Evolutionary conservation across 2,797 vertebrate species (phyloP).

Genomic region (Epinephelus malabaricus): DNA sequence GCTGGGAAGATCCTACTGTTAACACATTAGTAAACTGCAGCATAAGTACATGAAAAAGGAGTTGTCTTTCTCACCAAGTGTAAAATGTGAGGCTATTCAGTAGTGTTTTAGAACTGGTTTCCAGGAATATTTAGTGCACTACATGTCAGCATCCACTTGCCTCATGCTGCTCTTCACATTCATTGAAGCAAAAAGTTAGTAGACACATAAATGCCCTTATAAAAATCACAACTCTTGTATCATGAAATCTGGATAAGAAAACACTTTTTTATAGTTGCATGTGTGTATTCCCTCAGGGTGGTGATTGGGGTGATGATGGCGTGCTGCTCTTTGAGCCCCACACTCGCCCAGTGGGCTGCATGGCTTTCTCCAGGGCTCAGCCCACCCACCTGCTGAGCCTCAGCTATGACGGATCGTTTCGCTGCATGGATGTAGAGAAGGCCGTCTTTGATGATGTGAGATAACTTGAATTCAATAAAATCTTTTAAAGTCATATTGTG

Average conservation of each 20-base stretch:
- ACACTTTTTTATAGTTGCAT: background rate
- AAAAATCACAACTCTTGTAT: background rate
- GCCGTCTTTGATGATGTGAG: constrained; percentile 91
- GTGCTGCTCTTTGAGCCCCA: constrained; percentile 86
- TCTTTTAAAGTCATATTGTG: background rate
- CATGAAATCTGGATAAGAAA: background rate
- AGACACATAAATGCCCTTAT: background rate
- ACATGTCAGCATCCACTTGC: background rate
- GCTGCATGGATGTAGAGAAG: constrained; percentile 89
- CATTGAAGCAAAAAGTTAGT: too few relatives aligned
- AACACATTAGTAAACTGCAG: background rate
- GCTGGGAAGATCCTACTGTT: background rate
- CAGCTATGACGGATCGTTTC: constrained; percentile 88
- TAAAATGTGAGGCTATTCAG: constrained; percentile 4
- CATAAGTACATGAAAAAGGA: background rate
- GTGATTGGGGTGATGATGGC: constrained; percentile 76
- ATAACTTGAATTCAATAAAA: background rate
- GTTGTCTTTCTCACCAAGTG: too few relatives aligned
- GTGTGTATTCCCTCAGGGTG: constrained; percentile 72
- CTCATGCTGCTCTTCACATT: background rate
- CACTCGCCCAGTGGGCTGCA: constrained; percentile 78
- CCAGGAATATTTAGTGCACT: background rate
- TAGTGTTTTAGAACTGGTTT: background rate
- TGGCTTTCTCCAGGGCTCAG: constrained; percentile 88
- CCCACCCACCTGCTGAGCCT: constrained; percentile 89